These are phyloP conservation scores for Anas bernieri DNA, from an alignment of 2,797 vertebrate species.

Conservation along the genomic window DNA sequence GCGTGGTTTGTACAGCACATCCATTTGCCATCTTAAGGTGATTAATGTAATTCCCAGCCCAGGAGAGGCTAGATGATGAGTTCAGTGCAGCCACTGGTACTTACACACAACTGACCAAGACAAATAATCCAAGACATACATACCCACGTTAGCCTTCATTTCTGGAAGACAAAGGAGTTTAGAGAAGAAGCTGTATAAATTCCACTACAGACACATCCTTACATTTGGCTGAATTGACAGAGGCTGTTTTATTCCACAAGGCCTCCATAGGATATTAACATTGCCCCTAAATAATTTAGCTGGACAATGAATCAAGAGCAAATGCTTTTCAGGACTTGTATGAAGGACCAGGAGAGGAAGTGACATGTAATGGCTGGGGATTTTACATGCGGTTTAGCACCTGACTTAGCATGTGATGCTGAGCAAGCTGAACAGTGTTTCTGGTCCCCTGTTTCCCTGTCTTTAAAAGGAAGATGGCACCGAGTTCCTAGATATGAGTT, in stretches of 20 bases:
- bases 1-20: not conserved
- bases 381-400: slow-evolving; percentile 1
- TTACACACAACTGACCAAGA: not conserved
- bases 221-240: not conserved
- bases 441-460: not conserved
- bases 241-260: not conserved
- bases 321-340: not conserved
- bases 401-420: not conserved
- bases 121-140: not conserved
- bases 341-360: not conserved
- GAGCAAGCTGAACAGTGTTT: not conserved
- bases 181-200: not conserved
- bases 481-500: not conserved
- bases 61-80: not conserved
- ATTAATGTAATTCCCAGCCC: not conserved
- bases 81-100: not conserved
- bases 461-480: not conserved
- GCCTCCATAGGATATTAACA: not conserved
- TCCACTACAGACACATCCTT: not conserved
- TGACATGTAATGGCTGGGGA: not conserved
- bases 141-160: not conserved
- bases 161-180: not conserved
- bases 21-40: not conserved
- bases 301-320: not conserved
- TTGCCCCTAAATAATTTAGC: not conserved